Percentiles rank a stretch among this genome's conserved stretches.
phyloP scores from a whole-genome alignment of 2,888 invertebrate genomes.

The Saturnia japonica region DNA sequence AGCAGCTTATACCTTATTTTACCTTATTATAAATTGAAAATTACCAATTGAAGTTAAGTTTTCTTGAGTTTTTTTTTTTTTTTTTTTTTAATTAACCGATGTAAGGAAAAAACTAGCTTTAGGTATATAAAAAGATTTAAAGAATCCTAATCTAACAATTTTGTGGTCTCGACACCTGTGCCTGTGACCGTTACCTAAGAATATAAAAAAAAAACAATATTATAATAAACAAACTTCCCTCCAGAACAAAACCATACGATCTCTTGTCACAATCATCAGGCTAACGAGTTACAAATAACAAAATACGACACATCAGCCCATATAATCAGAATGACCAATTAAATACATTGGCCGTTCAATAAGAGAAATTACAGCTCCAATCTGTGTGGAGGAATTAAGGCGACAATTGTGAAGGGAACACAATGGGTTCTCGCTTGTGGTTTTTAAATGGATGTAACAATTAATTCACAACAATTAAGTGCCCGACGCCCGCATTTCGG shows the following conservation, averaged over 20 bases:
- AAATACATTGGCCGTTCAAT: slow-evolving; percentile 60
- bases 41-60: too few species aligned
- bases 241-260: neutral
- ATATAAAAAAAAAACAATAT: neutral
- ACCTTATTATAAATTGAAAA: too few species aligned
- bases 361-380: slow-evolving; percentile 67
- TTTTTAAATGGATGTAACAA: slow-evolving; percentile 82
- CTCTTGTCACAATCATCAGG: slow-evolving; percentile 7
- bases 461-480: slow-evolving; percentile 80
- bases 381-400: slow-evolving; percentile 63
- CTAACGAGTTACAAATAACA: slow-evolving; percentile 19
- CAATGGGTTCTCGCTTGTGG: slow-evolving; percentile 69
- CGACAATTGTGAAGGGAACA: slow-evolving; percentile 68
- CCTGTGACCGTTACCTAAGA: too few species aligned
- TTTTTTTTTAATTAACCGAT: too few species aligned
- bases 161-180: neutral
- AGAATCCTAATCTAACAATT: neutral
- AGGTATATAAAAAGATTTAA: neutral
- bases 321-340: slow-evolving; percentile 62
- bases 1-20: too few species aligned
- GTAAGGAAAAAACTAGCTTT: too few species aligned
- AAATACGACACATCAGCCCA: slow-evolving; percentile 36
- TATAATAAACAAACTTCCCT: neutral
- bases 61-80: too few species aligned
- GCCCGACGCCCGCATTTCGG: slow-evolving; percentile 78